Evolutionary conservation across 2,113 vertebrate species (phyloP), one percentile per base, ranked within the genome.

Genomic region (Chitala chitala): DNA sequence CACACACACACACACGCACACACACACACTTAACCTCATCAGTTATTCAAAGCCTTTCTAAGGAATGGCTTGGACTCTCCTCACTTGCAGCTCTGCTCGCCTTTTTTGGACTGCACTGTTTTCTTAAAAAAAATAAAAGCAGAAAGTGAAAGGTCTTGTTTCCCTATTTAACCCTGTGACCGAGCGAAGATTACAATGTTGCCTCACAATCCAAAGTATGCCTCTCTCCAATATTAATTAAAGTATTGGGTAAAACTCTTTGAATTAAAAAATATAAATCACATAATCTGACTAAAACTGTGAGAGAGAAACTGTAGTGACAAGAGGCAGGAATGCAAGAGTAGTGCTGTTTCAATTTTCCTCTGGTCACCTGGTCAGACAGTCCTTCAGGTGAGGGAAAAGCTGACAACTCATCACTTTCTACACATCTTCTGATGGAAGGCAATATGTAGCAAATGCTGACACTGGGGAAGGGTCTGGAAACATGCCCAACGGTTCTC

Each of bases 91-190:
- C 78, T 72, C 65, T 61, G 75, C 81, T 90, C 80, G 88, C 96
- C 95, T 93, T 99, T 96, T 98, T 96, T 96, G 95, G 96, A 75
- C 84, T 85, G 88, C 84, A 80, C 86, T 79, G 84, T 89, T 89
- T 82, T 88, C 87, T 83, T 90, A 71, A 76, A 77, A 84, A 84
- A 78, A 69, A 80, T 82, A 79, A 81, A 46, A 56, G 61, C 38
- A 56, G 73, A 66, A 76, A 79, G 78, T 69, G 82, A 3, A 82
- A 84, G 85, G 73, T 79, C 77, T 80, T 13, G 80, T 83, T 91
- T 93, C 93, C 86, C 91, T 89, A 89, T 95, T 91, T 93, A 94
- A 93, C 87, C 85, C 84, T 77, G 77, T 82, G 80, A 90, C 84
- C 81, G 77, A 84, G 83, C 81, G 77, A 84, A 83, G 84, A 80